phyloP scores from a whole-genome alignment of 1,140 invertebrate species.

The Vollenhovia emeryi region DNA sequence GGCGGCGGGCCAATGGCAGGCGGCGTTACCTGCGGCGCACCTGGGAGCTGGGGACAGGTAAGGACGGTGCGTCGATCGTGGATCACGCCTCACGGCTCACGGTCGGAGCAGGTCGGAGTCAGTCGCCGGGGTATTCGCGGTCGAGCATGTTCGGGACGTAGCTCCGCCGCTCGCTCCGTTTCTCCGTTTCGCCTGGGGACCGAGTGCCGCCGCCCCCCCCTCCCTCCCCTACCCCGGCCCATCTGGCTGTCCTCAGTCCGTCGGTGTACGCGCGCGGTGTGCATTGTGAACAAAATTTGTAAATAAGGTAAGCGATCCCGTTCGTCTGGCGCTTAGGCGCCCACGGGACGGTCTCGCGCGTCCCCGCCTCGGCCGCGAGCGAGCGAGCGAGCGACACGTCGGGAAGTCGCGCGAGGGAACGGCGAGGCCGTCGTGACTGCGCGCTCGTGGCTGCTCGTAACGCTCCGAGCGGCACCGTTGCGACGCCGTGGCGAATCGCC shows the following conservation, averaged over 20 bases:
- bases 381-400: neutral
- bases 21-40: slow-evolving; percentile 65
- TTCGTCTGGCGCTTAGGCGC: neutral
- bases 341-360: slow-evolving; percentile 31
- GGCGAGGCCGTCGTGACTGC: slow-evolving; percentile 49
- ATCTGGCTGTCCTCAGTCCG: neutral
- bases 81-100: slow-evolving; percentile 16
- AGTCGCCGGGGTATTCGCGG: slow-evolving; percentile 80
- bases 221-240: neutral
- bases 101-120: slow-evolving; percentile 50
- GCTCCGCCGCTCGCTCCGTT: slow-evolving; percentile 57
- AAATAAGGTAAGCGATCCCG: slow-evolving; percentile 72
- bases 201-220: slow-evolving; percentile 17
- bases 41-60: slow-evolving; percentile 51
- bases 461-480: slow-evolving; percentile 59
- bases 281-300: slow-evolving; percentile 77
- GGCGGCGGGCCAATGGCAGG: slow-evolving; percentile 65
- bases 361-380: neutral
- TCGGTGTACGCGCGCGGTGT: slow-evolving; percentile 16
- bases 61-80: slow-evolving; percentile 26
- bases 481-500: slow-evolving; percentile 30
- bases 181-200: slow-evolving; percentile 58
- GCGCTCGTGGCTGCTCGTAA: too few species aligned
- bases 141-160: slow-evolving; percentile 81
- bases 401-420: neutral